Evolutionary conservation across 2,888 invertebrate genomes (phyloP).

Genomic region (Blastobasis lacticolella): DNA sequence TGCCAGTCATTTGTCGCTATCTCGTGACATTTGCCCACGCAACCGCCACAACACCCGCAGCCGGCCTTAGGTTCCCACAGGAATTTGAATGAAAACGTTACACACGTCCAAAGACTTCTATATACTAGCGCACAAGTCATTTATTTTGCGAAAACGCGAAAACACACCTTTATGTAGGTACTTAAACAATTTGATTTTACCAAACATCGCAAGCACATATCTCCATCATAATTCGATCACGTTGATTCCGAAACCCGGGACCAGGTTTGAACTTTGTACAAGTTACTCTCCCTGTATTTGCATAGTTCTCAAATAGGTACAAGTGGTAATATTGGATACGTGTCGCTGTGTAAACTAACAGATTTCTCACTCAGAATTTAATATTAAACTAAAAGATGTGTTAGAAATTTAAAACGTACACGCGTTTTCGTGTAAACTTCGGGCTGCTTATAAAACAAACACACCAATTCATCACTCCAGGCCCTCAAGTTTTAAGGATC

Average conservation of each 20-base stretch:
- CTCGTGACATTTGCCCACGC: conserved; percentile 7
- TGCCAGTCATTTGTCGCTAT: conserved; percentile 20
- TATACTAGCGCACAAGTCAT: no score
- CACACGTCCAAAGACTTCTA: no score
- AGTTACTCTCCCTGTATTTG: no score
- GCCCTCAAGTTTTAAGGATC: conserved; percentile 6
- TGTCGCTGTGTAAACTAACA: no score
- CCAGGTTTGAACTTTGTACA: no score
- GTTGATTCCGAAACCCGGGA: no score
- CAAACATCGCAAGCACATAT: background rate
- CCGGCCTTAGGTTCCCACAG: background rate
- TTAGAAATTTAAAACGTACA: background rate
- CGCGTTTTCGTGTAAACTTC: background rate
- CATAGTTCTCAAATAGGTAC: no score
- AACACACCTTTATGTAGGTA: background rate
- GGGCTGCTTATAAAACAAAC: background rate
- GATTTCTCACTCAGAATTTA: no score
- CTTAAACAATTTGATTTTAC: background rate
- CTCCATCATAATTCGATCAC: background rate
- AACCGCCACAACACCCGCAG: background rate
- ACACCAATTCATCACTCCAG: background rate
- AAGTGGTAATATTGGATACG: no score
- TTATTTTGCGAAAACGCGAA: background rate
- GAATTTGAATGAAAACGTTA: background rate
- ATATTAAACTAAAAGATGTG: no score